Percentiles rank a stretch among this genome's conserved stretches.
Evolutionary conservation across 2,797 vertebrate species (phyloP).

Genomic region (Chelidonichthys spinosus): DNA sequence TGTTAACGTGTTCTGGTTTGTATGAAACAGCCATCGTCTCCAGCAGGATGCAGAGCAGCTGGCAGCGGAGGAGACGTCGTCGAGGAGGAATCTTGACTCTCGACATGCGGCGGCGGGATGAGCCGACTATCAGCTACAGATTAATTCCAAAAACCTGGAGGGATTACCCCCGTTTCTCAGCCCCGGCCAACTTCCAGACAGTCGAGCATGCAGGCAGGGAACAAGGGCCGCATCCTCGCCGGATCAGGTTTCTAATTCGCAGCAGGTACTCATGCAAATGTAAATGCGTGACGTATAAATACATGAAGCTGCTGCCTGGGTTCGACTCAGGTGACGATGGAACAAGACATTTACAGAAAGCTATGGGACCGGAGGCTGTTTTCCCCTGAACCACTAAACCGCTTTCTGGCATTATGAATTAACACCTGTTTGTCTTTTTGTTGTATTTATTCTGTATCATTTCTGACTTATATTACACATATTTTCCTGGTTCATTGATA

Average conservation of each 20-base stretch:
- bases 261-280: background rate
- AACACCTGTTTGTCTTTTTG: too few species aligned
- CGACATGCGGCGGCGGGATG: background rate
- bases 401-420: too few species aligned
- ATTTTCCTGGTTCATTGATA: too few species aligned
- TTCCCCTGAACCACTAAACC: too few species aligned
- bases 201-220: background rate
- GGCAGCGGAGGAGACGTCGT: background rate
- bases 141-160: slow-evolving; percentile 36
- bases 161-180: slow-evolving; percentile 30
- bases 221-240: background rate
- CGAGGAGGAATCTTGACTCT: background rate
- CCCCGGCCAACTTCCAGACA: slow-evolving; percentile 27
- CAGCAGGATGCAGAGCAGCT: background rate
- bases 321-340: too few species aligned
- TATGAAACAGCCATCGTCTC: background rate
- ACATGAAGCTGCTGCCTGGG: too few species aligned
- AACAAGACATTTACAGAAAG: too few species aligned
- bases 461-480: too few species aligned
- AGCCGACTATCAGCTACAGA: slow-evolving; percentile 39
- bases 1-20: too few species aligned
- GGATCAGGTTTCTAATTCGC: slow-evolving; percentile 15
- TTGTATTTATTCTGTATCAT: too few species aligned
- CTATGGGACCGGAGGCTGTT: too few species aligned
- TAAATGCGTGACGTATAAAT: too few species aligned